Base-by-base conservation (phyloP, 2,113 vertebrate species). In the Passer domesticus region DNA sequence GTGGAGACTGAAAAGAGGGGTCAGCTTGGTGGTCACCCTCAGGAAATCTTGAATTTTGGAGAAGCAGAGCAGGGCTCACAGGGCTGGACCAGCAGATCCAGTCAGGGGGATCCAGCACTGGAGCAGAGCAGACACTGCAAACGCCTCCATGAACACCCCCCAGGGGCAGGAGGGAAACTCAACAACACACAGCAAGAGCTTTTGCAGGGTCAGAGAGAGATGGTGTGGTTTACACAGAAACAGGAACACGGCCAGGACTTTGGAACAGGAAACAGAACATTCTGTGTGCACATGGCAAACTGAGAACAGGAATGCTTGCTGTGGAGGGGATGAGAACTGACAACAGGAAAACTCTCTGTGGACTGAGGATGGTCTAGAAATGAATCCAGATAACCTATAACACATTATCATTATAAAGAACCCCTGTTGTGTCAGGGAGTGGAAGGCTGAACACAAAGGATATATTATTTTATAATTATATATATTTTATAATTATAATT, bases 321-420 rank as follows among this genome's bases (percentile, higher is more conserved):
- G 0, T 0, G 3, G 15, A 41, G 23, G 75, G 46, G 20, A 19
- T 10, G 7, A 46, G 68, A 28, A 22, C 10, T 30, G 46, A 56
- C 68, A 81, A 52, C 6, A 37, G 14, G 22, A 18, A 74, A 60
- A n/a, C 33, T 77, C 41, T 31, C 35, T 25, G 5, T 55, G 44
- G 41, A 28, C 5, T 43, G 37, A 81, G 59, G 46, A 25, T 17
- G 25, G 25, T 35, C 11, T 20, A 28, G 58, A 43, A 53, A 19
- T 30, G 4, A 53, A 44, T 24, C 49, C 39, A 53, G 24, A 28
- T 6, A 3, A 7, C 55, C 7, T 28, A 39, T 5, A 66, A 33
- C 16, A 12, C 7, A 11, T 9, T 16, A 20, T 41, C 31, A 18
- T 9, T 8, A 5, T 18, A 2, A 52, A 24, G 7, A 1, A 0